phyloP scores from a whole-genome alignment of 1,140 invertebrate genomes.

The Liolophura sinensis region DNA sequence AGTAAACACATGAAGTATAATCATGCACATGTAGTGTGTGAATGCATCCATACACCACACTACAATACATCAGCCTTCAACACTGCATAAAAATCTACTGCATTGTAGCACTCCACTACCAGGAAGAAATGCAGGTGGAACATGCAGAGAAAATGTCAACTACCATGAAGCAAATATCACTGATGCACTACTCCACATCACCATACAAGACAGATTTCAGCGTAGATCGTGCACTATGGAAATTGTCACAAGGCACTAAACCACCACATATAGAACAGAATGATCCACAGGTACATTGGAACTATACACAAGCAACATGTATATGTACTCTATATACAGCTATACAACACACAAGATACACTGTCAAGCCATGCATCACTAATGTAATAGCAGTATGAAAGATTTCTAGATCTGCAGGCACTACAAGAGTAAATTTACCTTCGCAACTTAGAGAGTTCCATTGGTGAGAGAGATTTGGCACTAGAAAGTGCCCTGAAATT shows the following conservation, averaged over 20 bases:
- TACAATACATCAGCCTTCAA: slow-evolving; percentile 4
- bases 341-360: too few species aligned
- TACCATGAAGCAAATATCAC: neutral
- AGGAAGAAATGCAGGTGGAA: neutral
- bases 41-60: neutral
- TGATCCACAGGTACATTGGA: too few species aligned
- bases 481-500: neutral
- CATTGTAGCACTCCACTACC: neutral
- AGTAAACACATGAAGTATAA: too few species aligned
- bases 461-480: neutral
- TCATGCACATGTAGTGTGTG: too few species aligned
- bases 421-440: neutral
- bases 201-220: too few species aligned
- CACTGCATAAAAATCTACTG: neutral
- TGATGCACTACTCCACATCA: neutral
- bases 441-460: neutral
- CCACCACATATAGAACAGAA: too few species aligned
- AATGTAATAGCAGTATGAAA: neutral
- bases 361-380: too few species aligned
- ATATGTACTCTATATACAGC: too few species aligned
- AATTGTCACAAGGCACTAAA: too few species aligned
- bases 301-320: too few species aligned
- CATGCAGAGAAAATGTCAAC: neutral
- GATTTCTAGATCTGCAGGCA: neutral
- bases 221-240: too few species aligned